Conservation (phyloP, 2,888 invertebrate genomes). For the Dolichopus griseipennis region DNA sequence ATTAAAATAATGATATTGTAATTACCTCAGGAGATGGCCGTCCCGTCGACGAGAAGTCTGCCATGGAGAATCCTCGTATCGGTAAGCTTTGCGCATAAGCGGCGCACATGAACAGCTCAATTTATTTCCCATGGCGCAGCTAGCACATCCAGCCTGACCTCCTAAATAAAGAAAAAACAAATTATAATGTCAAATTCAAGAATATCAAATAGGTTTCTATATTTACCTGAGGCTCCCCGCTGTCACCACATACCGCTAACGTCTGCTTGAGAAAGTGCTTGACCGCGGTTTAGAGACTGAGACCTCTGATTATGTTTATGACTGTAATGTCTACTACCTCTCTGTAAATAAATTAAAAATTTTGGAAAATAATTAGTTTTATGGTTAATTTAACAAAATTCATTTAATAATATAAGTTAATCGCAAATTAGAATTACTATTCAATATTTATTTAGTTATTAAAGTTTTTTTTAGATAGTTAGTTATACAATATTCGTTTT, state of each 20-base stretch:
- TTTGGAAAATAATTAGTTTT: not conserved
- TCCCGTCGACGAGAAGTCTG: slow-evolving; percentile 77
- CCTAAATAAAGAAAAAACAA: slow-evolving; percentile 24
- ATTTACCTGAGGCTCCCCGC: slow-evolving; percentile 60
- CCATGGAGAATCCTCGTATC: slow-evolving; percentile 94
- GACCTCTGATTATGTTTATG: slow-evolving; percentile 62
- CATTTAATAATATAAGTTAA: too few species aligned
- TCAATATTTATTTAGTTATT: too few species aligned
- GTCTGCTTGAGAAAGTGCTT: slow-evolving; percentile 59
- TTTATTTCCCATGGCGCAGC: slow-evolving; percentile 90
- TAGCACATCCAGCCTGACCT: slow-evolving; percentile 44
- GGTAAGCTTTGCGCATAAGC: slow-evolving; percentile 90
- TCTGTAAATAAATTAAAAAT: slow-evolving; percentile 42
- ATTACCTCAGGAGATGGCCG: slow-evolving; percentile 77
- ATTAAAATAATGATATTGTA: slow-evolving; percentile 9
- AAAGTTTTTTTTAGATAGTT: too few species aligned
- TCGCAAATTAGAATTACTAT: too few species aligned
- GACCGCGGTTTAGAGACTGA: slow-evolving; percentile 67
- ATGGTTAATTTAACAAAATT: too few species aligned
- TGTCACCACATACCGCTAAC: slow-evolving; percentile 68
- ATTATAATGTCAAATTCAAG: too few species aligned
- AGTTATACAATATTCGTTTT: too few species aligned
- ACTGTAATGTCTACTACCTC: slow-evolving; percentile 52
- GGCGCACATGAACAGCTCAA: slow-evolving; percentile 95
- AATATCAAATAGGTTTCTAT: not conserved